Percentiles rank a stretch among this genome's conserved stretches.
Evolutionary conservation across 2,888 invertebrate species (phyloP).

Genomic region (Latheticus oryzae): DNA sequence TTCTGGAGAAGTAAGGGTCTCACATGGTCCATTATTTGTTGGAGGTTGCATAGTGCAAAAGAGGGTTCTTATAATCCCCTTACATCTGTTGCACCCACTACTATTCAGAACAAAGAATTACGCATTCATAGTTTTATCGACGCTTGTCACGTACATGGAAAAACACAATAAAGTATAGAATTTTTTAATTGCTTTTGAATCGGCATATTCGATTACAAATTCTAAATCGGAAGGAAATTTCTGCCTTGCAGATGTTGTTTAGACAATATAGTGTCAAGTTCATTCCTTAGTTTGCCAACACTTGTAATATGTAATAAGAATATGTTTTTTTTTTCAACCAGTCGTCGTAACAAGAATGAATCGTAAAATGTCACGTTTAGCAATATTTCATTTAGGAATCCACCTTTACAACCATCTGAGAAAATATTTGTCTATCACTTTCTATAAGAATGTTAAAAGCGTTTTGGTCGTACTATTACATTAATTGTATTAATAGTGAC

Average conservation of each 20-base stretch:
- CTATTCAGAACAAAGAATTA: neutral
- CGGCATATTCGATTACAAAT: no score
- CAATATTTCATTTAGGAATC: neutral
- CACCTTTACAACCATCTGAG: neutral
- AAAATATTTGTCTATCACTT: no score
- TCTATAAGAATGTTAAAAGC: no score
- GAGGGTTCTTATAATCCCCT: conserved; percentile 21
- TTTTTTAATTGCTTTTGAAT: no score
- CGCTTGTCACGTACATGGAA: no score
- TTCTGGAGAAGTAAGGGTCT: conserved; percentile 2
- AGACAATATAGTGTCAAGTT: conserved; percentile 20
- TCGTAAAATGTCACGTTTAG: conserved; percentile 10
- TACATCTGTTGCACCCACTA: conserved; percentile 23
- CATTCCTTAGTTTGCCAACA: conserved; percentile 15
- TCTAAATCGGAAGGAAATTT: conserved; percentile 2
- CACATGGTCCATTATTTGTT: conserved; percentile 6
- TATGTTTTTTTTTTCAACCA: conserved; percentile 16
- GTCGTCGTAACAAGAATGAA: conserved; percentile 4
- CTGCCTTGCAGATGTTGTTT: conserved; percentile 19
- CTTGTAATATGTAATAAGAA: conserved; percentile 22
- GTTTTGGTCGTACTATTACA: no score
- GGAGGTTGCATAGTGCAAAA: conserved; percentile 1
- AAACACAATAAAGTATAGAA: no score
- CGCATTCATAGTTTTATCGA: neutral
- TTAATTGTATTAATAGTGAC: conserved; percentile 4